These are phyloP conservation scores for Bicyclus anynana DNA, from an alignment of 1,140 invertebrate genomes.

Conservation along the genomic window DNA sequence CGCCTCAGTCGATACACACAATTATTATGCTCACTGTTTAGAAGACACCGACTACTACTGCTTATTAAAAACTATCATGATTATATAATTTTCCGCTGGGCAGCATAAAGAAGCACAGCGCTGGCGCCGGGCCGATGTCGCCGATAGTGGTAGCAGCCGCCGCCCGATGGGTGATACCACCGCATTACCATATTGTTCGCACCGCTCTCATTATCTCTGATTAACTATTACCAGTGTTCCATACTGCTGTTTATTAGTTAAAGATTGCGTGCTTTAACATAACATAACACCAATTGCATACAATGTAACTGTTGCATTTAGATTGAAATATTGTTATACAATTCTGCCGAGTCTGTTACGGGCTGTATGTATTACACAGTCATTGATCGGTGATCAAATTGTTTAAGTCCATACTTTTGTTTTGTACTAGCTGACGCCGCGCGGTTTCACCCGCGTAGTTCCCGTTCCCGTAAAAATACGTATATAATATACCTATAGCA, in stretches of 20 bases:
- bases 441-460: too few species aligned
- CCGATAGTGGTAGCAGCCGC: slow-evolving; percentile 54
- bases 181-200: slow-evolving; percentile 63
- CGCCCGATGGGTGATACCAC: slow-evolving; percentile 61
- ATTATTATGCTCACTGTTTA: background rate
- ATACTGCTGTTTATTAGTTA: slow-evolving; percentile 18
- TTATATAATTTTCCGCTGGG: background rate
- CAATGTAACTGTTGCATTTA: too few species aligned
- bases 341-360: too few species aligned
- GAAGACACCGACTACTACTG: background rate
- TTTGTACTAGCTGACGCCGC: too few species aligned
- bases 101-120: slow-evolving; percentile 26
- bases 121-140: slow-evolving; percentile 57
- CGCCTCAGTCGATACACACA: too few species aligned
- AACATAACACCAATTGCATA: background rate
- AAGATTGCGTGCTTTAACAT: background rate
- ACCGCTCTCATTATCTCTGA: slow-evolving; percentile 51
- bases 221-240: slow-evolving; percentile 51
- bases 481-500: too few species aligned
- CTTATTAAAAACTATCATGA: background rate
- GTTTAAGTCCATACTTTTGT: too few species aligned
- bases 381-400: too few species aligned
- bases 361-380: too few species aligned
- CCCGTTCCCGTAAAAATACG: too few species aligned
- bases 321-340: too few species aligned